Conservation (phyloP, 2,888 invertebrate genomes). For the Itoplectis maculator region DNA sequence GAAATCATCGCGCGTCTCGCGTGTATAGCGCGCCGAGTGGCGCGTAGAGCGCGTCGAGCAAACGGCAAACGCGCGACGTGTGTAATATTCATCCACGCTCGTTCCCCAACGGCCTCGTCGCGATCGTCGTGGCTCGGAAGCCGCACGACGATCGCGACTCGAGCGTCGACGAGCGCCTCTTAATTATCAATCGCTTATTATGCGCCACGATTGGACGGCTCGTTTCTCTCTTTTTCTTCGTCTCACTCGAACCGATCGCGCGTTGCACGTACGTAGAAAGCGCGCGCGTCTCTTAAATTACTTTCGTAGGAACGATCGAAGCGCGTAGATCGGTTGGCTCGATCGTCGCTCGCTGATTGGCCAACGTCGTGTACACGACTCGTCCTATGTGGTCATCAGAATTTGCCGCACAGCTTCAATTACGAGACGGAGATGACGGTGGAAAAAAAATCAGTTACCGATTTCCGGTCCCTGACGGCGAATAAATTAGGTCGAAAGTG, state of each 20-base stretch:
- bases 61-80: constrained; percentile 13
- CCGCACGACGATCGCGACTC: constrained; percentile 9
- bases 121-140: constrained; percentile 27
- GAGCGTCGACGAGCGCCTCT: constrained; percentile 41
- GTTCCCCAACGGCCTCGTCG: constrained; percentile 49
- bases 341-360: no score
- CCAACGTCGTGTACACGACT: no score
- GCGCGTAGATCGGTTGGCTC: no score
- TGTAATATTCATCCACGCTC: constrained; percentile 55
- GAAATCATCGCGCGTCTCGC: constrained; percentile 49
- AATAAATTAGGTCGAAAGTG: background rate
- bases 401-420: no score
- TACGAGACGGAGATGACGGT: no score
- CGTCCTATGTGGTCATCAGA: no score
- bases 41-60: constrained; percentile 49
- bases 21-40: constrained; percentile 55
- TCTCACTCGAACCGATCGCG: background rate
- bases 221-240: constrained; percentile 13
- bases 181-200: constrained; percentile 69
- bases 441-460: background rate
- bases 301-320: no score
- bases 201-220: constrained; percentile 30
- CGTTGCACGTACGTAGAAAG: constrained; percentile 25
- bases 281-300: no score
- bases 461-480: background rate